These are phyloP conservation scores for Bubalus kerabau DNA, from an alignment of 2,113 vertebrate genomes.

Conservation along the genomic window DNA sequence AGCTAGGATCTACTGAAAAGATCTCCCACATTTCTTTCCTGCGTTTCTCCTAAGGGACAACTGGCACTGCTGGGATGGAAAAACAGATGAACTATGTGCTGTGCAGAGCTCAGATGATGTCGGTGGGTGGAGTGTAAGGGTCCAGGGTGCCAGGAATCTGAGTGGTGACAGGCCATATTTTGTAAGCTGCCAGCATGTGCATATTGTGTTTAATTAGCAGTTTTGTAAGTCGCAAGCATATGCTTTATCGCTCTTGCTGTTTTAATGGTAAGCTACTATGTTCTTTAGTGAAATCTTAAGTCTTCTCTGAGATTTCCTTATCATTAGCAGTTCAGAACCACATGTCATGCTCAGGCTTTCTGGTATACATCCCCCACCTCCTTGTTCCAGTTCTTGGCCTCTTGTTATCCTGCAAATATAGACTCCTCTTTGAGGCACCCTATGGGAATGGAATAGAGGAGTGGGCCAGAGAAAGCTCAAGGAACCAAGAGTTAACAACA, in stretches of 20 bases:
- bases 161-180: conserved; percentile 72
- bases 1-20: not conserved
- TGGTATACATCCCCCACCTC: not conserved
- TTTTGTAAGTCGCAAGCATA: conserved; percentile 77
- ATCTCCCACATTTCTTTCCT: conserved; percentile 39
- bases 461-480: not conserved
- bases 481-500: not conserved
- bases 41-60: conserved; percentile 57
- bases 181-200: conserved; percentile 73
- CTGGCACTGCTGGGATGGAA: conserved; percentile 64
- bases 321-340: conserved; percentile 14
- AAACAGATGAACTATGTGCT: conserved; percentile 72
- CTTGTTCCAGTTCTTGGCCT: not conserved
- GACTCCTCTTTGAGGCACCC: not conserved
- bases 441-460: not conserved
- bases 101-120: conserved; percentile 24
- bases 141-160: conserved; percentile 73
- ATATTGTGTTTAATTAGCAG: conserved; percentile 80
- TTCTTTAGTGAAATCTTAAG: conserved; percentile 38
- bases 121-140: conserved; percentile 62
- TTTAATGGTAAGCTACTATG: conserved; percentile 59
- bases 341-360: not conserved
- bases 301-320: conserved; percentile 24
- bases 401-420: not conserved
- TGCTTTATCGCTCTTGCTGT: conserved; percentile 76